Evolutionary conservation across 2,797 vertebrate species (phyloP).

Genomic region (Pteronotus mesoamericanus): DNA sequence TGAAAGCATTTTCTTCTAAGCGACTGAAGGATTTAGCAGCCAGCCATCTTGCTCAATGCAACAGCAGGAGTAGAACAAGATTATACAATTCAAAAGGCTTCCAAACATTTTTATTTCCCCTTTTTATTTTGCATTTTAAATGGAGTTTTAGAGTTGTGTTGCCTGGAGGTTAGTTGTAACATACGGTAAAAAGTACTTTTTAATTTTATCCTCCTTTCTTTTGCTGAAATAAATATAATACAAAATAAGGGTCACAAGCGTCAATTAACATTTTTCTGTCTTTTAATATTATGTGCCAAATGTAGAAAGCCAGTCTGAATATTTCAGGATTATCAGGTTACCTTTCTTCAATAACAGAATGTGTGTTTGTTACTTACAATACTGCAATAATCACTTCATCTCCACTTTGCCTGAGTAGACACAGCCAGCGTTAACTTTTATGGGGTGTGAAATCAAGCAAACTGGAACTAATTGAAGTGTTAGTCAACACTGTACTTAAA

Average conservation of each 20-base stretch:
- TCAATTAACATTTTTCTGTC: not conserved
- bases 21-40: not conserved
- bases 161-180: not conserved
- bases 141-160: not conserved
- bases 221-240: not conserved
- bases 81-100: not conserved
- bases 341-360: constrained; percentile 1
- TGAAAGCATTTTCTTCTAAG: not conserved
- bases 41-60: not conserved
- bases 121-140: not conserved
- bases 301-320: not conserved
- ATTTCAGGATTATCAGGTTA: not conserved
- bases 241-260: not conserved
- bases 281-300: not conserved
- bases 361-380: constrained; percentile 5
- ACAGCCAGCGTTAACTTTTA: constrained; percentile 60
- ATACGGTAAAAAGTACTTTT: not conserved
- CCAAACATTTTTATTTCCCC: not conserved
- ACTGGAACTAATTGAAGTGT: constrained; percentile 69
- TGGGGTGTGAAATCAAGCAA: constrained; percentile 69
- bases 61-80: not conserved
- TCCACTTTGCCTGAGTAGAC: constrained; percentile 45
- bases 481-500: constrained; percentile 60
- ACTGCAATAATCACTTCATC: constrained; percentile 39
- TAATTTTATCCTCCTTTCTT: not conserved